Conservation (phyloP, 2,113 vertebrate genomes). For the Desmodus rotundus region DNA sequence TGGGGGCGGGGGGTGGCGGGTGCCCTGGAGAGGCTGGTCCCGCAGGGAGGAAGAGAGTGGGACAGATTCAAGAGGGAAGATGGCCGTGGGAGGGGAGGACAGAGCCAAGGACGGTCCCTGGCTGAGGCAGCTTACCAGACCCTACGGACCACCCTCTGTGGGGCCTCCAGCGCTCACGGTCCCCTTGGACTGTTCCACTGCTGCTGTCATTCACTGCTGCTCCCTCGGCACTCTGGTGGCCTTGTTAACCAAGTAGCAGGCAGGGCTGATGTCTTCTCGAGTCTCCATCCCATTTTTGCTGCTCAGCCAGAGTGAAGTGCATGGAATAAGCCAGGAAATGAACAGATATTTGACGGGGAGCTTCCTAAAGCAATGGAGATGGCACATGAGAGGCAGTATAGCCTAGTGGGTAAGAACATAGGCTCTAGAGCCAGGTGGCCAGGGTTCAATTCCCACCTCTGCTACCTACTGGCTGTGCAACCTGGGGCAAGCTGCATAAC, state of each 20-base stretch:
- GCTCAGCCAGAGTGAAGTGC: not conserved
- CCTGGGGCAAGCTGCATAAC: not conserved
- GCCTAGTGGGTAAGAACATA: accelerated
- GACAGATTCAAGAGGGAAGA: not conserved
- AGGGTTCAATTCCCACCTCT: not conserved
- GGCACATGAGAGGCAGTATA: not conserved
- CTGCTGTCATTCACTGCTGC: not conserved
- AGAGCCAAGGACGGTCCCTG: not conserved
- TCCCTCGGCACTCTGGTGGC: accelerated
- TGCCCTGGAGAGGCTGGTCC: not conserved
- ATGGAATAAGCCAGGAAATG: accelerated
- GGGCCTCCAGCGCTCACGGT: accelerated
- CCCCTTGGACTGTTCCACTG: accelerated
- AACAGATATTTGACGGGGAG: not conserved
- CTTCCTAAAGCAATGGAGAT: not conserved
- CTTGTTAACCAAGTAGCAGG: not conserved
- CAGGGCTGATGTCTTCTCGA: not conserved
- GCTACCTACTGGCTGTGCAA: not conserved
- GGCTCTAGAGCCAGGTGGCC: not conserved
- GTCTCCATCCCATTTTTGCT: not conserved
- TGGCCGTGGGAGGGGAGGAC: not conserved
- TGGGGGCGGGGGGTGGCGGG: accelerated
- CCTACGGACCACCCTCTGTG: accelerated
- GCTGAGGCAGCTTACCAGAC: not conserved
- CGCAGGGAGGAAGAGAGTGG: not conserved